These are phyloP conservation scores for Danaus plexippus DNA, from an alignment of 1,140 invertebrate species.

Conservation along the genomic window DNA sequence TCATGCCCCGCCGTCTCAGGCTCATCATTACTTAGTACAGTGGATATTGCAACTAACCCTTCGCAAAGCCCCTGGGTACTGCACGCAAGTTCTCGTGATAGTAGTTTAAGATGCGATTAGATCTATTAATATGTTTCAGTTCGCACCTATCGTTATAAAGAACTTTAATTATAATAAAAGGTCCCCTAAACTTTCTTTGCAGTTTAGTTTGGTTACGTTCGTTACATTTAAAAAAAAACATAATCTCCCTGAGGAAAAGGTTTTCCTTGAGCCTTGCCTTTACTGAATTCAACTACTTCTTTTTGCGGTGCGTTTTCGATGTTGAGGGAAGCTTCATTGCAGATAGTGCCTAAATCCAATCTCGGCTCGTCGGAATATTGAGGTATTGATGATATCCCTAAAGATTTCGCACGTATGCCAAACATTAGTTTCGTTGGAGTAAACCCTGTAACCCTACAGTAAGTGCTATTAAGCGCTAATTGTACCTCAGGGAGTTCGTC, in stretches of 20 bases:
- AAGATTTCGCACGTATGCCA: constrained; percentile 14
- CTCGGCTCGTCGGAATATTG: too few relatives aligned
- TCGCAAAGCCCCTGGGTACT: background rate
- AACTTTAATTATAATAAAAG: constrained; percentile 11
- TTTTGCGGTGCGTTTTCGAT: constrained; percentile 15
- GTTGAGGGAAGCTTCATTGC: constrained; percentile 6
- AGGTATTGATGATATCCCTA: constrained; percentile 2
- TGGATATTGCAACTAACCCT: too few relatives aligned
- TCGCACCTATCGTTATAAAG: constrained; percentile 16
- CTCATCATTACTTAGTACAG: too few relatives aligned
- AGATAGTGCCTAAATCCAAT: too few relatives aligned
- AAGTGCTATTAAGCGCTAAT: constrained; percentile 14
- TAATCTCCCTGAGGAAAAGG: constrained; percentile 9
- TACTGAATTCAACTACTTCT: constrained; percentile 11
- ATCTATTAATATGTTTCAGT: constrained; percentile 15
- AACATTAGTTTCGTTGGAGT: constrained; percentile 17
- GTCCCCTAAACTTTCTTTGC: constrained; percentile 11
- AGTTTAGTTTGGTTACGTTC: constrained; percentile 22
- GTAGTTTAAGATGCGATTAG: constrained; percentile 14
- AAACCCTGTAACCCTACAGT: constrained; percentile 9
- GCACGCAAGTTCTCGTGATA: constrained; percentile 23
- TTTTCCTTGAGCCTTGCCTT: constrained; percentile 11
- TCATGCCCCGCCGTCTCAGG: too few relatives aligned
- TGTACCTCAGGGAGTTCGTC: constrained; percentile 5
- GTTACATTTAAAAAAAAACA: too few relatives aligned